Evolutionary conservation across 1,140 invertebrate genomes (phyloP), one percentile per base, ranked within the genome.

Genomic region (Aricia agestis): DNA sequence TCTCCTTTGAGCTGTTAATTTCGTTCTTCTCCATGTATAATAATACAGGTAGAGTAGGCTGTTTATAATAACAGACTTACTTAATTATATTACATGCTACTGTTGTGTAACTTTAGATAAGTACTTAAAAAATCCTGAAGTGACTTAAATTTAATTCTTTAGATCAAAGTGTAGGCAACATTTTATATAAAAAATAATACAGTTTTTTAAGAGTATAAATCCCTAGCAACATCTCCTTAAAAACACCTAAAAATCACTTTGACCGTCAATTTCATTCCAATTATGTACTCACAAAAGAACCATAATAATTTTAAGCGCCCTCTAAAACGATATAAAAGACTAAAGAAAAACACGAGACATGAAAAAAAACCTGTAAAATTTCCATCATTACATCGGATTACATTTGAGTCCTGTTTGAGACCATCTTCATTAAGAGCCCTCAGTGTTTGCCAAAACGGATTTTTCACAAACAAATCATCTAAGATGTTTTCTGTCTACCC

Each of bases 401-500:
- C 42, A 69, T 69, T 41, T 25, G 59, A 36, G 19, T 13, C 25
- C 36, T 36, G 36, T 68, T 52, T 68, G 32, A 63, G 13, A 61
- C n/a, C 68, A 69, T 69, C 58, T 69, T 69, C 68, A 69, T 69
- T 59, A 69, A 36, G 59, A 6, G 2, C 59, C 59, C 68, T 63
- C 32, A 36, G 68, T 59, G 58, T 61, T 69, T 69, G 59, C 59
- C 19, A 61, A 69, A 68, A 45, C 13, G 67, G 45, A 61, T 58
- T 61, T 76, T 73, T 76, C 74, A 57, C 69, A 76, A 76, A 72
- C 68, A 76, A 76, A 71, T 72, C 71, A 74, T 72, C 71, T 78
- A 67, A 81, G 74, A 79, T 74, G 75, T 81, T 80, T 79, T 80
- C 82, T 84, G 82, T 76, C 72, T 73, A 79, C 75, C 80, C 76